These are phyloP conservation scores for Gobio occitaniae DNA, from an alignment of 2,797 vertebrate genomes.

Conservation along the genomic window DNA sequence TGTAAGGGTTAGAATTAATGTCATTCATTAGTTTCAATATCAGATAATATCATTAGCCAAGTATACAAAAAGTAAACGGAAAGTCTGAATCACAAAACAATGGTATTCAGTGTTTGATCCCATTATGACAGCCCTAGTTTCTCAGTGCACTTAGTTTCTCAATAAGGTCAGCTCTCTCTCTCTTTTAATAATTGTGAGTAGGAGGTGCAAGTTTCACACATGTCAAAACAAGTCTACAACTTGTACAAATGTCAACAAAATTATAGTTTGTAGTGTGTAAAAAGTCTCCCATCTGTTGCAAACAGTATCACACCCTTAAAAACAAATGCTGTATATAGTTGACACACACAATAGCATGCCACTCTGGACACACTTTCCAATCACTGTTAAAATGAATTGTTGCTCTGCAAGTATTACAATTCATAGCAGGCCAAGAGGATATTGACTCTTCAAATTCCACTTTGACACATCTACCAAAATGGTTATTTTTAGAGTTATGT, in stretches of 20 bases:
- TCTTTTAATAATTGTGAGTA: constrained; percentile 27
- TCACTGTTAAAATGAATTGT: background rate
- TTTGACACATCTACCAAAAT: background rate
- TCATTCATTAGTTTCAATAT: background rate
- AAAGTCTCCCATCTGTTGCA: constrained; percentile 54
- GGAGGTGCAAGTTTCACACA: constrained; percentile 51
- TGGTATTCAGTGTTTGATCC: constrained; percentile 11
- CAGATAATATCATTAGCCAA: background rate
- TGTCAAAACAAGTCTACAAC: constrained; percentile 42
- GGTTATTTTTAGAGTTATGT: background rate
- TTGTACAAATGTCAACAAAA: constrained; percentile 33
- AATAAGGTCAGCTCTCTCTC: constrained; percentile 31
- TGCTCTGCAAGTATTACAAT: background rate
- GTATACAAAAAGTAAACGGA: background rate
- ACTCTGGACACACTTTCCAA: background rate
- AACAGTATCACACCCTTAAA: constrained; percentile 38
- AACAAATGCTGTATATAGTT: constrained; percentile 25
- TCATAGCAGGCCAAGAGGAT: background rate
- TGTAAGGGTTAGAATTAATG: background rate
- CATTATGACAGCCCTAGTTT: constrained; percentile 46
- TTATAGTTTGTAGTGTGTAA: constrained; percentile 22
- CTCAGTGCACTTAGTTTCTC: constrained; percentile 32
- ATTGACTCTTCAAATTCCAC: background rate
- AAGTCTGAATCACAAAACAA: background rate
- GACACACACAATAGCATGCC: background rate